Evolutionary conservation across 2,797 vertebrate genomes (phyloP).

Genomic region (Sphaeramia orbicularis): DNA sequence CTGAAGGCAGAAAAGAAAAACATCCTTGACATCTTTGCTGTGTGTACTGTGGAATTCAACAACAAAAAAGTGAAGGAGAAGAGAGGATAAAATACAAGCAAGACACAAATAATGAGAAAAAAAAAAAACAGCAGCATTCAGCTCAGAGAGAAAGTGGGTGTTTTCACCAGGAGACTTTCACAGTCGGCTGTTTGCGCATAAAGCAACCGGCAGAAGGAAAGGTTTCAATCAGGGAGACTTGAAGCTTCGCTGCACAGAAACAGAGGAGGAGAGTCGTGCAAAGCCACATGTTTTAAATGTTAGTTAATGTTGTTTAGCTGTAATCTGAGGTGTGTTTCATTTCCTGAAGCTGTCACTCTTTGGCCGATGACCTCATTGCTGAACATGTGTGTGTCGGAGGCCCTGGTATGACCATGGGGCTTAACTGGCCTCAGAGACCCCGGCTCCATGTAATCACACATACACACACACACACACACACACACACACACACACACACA

Average conservation of each 20-base stretch:
- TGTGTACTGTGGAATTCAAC: constrained; percentile 5
- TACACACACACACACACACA: constrained; percentile 59
- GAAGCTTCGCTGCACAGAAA: constrained; percentile 7
- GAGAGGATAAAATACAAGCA: constrained; percentile 12
- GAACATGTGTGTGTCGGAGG: constrained; percentile 25
- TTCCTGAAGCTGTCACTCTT: constrained; percentile 77
- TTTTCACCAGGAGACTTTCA: constrained; percentile 49
- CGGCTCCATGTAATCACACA: constrained; percentile 57
- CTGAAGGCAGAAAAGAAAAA: constrained; percentile 28
- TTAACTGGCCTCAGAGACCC: constrained; percentile 62
- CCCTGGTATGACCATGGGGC: constrained; percentile 49
- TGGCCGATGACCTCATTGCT: constrained; percentile 68
- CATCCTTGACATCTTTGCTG: constrained; percentile 29
- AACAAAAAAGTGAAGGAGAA: constrained; percentile 3
- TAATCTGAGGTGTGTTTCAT: constrained; percentile 82
- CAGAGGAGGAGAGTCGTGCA: background rate
- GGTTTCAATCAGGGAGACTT: constrained; percentile 51
- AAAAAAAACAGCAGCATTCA: background rate
- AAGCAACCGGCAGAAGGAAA: constrained; percentile 20
- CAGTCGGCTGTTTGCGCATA: constrained; percentile 57
- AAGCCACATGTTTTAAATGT: constrained; percentile 70
- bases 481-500: constrained; percentile 58
- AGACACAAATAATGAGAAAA: background rate
- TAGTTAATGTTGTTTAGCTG: constrained; percentile 68
- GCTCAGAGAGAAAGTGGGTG: constrained; percentile 19